These are phyloP conservation scores for Corythornis leucogaster DNA, from an alignment of 2,797 vertebrate genomes.

Conservation along the genomic window DNA sequence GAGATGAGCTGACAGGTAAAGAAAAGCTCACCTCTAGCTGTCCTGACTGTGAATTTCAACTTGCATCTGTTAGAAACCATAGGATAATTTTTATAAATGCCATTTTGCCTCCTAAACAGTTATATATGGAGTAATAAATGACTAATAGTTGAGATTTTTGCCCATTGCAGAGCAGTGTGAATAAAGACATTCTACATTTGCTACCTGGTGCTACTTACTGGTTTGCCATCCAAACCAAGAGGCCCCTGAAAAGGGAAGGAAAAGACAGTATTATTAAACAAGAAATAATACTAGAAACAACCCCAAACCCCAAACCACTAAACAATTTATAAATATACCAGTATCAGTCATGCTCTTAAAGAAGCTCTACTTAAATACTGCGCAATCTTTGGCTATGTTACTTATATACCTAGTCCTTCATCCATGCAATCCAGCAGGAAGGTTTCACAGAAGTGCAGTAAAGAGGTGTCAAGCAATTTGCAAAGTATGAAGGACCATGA, in stretches of 20 bases:
- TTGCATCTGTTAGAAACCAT: not conserved
- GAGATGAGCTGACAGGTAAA: not conserved
- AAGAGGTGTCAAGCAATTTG: not conserved
- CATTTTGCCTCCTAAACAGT: not conserved
- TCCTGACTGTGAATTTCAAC: not conserved
- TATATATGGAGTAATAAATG: not conserved
- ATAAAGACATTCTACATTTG: not conserved
- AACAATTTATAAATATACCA: not conserved
- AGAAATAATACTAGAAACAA: not conserved
- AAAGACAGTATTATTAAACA: not conserved
- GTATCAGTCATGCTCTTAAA: not conserved
- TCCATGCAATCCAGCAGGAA: slow-evolving; percentile 45
- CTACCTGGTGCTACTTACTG: slow-evolving; percentile 84
- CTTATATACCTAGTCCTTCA: not conserved
- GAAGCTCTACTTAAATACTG: not conserved
- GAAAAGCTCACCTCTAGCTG: not conserved
- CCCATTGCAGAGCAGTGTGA: not conserved
- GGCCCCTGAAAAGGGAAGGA: slow-evolving; percentile 85
- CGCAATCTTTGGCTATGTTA: not conserved
- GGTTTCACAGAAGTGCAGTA: not conserved
- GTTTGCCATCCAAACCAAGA: slow-evolving; percentile 94
- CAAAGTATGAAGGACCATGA: not conserved
- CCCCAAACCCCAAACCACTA: no score
- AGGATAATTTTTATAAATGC: not conserved
- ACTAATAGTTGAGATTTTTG: not conserved